Evolutionary conservation across 2,113 vertebrate species (phyloP).

Genomic region (Ifrita kowaldi): DNA sequence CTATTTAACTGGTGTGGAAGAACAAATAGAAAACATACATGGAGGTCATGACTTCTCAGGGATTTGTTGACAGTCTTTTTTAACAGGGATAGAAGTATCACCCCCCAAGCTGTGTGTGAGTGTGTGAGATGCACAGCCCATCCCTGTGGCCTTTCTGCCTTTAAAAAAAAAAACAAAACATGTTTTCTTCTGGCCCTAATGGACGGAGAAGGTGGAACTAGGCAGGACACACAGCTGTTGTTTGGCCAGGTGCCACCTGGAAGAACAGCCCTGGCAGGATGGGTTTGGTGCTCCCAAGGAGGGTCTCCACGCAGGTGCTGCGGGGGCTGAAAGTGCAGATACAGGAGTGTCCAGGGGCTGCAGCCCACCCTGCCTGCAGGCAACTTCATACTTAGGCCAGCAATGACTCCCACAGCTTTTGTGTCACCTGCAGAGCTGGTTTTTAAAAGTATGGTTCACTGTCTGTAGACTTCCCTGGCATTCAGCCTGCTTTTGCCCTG

Average conservation of each 20-base stretch:
- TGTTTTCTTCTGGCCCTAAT: not conserved
- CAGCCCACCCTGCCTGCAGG: not conserved
- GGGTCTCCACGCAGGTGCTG: not conserved
- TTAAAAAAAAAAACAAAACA: no score
- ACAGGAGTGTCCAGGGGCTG: not conserved
- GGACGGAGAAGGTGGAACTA: not conserved
- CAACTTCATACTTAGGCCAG: not conserved
- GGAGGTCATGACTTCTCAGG: constrained; percentile 11
- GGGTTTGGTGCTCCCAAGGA: not conserved
- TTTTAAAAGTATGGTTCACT: not conserved
- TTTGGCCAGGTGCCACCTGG: not conserved
- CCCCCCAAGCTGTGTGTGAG: not conserved
- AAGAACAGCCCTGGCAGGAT: not conserved
- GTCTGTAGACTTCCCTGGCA: not conserved
- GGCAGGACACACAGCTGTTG: not conserved
- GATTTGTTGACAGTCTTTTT: constrained; percentile 17
- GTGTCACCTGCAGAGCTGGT: not conserved
- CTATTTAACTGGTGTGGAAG: constrained; percentile 27
- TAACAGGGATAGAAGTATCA: not conserved
- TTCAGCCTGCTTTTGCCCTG: not conserved
- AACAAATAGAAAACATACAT: constrained; percentile 40
- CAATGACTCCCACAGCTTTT: not conserved
- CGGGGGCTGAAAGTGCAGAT: not conserved
- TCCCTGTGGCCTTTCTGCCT: not conserved
- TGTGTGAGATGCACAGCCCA: not conserved